These are phyloP conservation scores for Pseudotriccus pelzelni DNA, from an alignment of 2,797 vertebrate species.

Conservation along the genomic window DNA sequence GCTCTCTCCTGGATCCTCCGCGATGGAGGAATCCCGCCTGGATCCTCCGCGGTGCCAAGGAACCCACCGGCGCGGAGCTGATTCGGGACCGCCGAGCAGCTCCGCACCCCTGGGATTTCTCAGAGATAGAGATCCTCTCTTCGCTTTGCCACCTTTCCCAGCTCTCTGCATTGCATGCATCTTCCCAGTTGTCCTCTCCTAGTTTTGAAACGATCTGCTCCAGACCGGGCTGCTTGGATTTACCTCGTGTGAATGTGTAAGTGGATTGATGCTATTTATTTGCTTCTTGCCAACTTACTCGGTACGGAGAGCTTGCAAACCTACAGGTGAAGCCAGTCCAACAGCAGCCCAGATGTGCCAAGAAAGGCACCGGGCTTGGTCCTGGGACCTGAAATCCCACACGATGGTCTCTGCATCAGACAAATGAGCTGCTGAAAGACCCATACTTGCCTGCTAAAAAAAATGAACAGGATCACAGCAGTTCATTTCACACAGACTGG, in stretches of 20 bases:
- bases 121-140: too few relatives aligned
- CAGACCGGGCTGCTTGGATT: not conserved
- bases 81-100: too few relatives aligned
- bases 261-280: not conserved
- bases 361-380: not conserved
- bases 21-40: too few relatives aligned
- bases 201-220: not conserved
- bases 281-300: not conserved
- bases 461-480: not conserved
- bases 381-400: not conserved
- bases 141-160: fast-evolving
- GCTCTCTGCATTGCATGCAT: fast-evolving
- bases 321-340: not conserved
- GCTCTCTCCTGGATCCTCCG: not conserved
- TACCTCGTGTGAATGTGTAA: not conserved
- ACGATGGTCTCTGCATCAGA: fast-evolving
- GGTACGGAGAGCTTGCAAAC: not conserved
- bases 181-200: too few relatives aligned
- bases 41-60: fast-evolving
- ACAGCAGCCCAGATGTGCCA: not conserved
- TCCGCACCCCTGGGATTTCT: not conserved
- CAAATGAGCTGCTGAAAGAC: not conserved
- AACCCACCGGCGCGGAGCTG: fast-evolving
- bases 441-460: not conserved
- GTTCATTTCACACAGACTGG: not conserved